Percentiles rank a stretch among this genome's conserved stretches.
Evolutionary conservation across 2,888 invertebrate genomes (phyloP).

Genomic region (Eudemis profundana): DNA sequence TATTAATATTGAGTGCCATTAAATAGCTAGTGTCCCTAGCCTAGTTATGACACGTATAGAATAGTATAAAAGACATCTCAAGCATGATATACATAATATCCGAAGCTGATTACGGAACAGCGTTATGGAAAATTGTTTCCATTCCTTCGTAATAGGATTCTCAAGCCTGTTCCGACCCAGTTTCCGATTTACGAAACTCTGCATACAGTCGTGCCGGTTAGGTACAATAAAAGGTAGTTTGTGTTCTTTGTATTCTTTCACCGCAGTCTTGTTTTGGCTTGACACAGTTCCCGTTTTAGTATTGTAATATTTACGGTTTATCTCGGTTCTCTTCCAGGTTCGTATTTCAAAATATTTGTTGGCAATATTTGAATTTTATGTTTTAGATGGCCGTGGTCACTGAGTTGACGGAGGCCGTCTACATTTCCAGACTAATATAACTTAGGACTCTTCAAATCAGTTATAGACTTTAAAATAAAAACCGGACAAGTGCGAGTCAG

Average conservation of each 20-base stretch:
- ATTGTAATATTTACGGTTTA: not conserved
- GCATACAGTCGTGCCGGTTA: not conserved
- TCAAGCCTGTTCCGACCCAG: not conserved
- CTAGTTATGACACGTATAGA: too few species aligned
- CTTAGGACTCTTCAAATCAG: too few species aligned
- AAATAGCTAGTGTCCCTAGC: too few species aligned
- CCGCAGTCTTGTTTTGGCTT: not conserved
- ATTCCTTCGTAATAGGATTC: not conserved
- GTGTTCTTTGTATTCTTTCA: slow-evolving; percentile 10
- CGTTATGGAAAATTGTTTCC: not conserved
- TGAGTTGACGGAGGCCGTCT: too few species aligned
- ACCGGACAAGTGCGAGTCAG: too few species aligned
- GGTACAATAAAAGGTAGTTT: slow-evolving; percentile 20
- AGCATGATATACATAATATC: not conserved
- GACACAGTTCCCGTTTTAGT: slow-evolving; percentile 19
- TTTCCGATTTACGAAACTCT: not conserved
- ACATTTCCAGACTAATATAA: too few species aligned
- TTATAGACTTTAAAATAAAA: too few species aligned
- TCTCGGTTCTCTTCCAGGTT: not conserved
- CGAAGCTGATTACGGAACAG: not conserved
- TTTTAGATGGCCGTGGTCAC: too few species aligned
- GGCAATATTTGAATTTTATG: too few species aligned
- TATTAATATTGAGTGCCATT: too few species aligned
- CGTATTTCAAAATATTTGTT: too few species aligned
- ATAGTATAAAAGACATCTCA: too few species aligned